Percentiles rank a stretch among this genome's conserved stretches.
phyloP scores from a whole-genome alignment of 2,797 vertebrate species.

The Protosalanx chinensis region DNA sequence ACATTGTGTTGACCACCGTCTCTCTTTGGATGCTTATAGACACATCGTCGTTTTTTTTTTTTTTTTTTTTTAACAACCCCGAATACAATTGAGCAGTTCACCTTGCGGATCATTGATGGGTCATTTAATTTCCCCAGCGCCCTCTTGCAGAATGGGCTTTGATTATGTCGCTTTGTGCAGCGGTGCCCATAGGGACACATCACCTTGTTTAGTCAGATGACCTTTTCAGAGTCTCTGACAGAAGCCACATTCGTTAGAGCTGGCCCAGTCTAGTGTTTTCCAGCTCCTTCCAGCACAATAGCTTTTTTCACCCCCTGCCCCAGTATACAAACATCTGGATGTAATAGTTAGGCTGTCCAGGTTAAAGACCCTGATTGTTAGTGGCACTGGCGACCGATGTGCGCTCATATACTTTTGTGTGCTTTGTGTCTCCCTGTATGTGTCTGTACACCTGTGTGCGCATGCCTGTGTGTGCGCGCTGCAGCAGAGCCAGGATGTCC shows the following conservation, averaged over 20 bases:
- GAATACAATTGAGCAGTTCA: slow-evolving; percentile 34
- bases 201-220: slow-evolving; percentile 26
- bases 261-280: slow-evolving; percentile 4
- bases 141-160: slow-evolving; percentile 53
- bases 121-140: slow-evolving; percentile 40
- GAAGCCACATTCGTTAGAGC: slow-evolving; percentile 23
- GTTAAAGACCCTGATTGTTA: slow-evolving; percentile 7
- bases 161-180: slow-evolving; percentile 36
- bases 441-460: not conserved
- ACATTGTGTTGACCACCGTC: slow-evolving; percentile 5
- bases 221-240: slow-evolving; percentile 24
- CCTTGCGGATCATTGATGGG: slow-evolving; percentile 46
- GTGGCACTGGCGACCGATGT: slow-evolving; percentile 1
- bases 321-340: slow-evolving; percentile 2
- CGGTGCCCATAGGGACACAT: slow-evolving; percentile 18
- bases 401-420: not conserved
- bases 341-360: not conserved
- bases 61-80: too few species aligned
- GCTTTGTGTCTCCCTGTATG: slow-evolving; percentile 1
- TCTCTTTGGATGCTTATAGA: not conserved
- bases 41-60: not conserved
- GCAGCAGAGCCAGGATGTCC: slow-evolving; percentile 79
- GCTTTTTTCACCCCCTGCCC: not conserved
- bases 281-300: slow-evolving; percentile 3
- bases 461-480: not conserved